These are phyloP conservation scores for Amblyopsis rosae DNA, from an alignment of 2,113 vertebrate genomes.

Conservation along the genomic window DNA sequence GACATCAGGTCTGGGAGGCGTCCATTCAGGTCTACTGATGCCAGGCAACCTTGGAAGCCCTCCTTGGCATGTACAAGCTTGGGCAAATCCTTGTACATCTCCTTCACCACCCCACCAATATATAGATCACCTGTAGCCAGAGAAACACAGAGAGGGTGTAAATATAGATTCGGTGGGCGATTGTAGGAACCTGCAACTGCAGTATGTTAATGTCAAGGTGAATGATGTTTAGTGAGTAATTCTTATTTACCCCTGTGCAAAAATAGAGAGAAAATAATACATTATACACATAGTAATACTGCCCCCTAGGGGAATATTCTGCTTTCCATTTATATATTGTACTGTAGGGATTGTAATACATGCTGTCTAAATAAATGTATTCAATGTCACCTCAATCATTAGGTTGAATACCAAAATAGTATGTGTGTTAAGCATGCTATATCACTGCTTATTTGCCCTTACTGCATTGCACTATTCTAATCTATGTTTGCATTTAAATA, in stretches of 20 bases:
- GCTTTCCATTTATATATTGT: neutral
- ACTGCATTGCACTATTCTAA: too few species aligned
- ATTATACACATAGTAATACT: conserved; percentile 42
- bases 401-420: neutral
- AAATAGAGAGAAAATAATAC: neutral
- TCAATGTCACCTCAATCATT: neutral
- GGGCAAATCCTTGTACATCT: conserved; percentile 91
- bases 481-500: too few species aligned
- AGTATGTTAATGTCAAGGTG: too few species aligned
- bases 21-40: conserved; percentile 93
- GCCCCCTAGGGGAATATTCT: conserved; percentile 60
- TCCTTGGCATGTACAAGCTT: conserved; percentile 96
- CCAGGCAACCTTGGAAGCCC: conserved; percentile 95
- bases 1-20: conserved; percentile 93
- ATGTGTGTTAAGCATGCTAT: too few species aligned
- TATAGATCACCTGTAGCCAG: conserved; percentile 85
- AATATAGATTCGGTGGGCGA: too few species aligned
- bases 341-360: too few species aligned
- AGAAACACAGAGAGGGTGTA: conserved; percentile 16
- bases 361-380: too few species aligned
- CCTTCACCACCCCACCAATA: conserved; percentile 92
- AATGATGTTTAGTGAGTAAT: neutral
- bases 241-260: neutral
- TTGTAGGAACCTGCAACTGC: too few species aligned
- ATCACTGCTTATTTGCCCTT: too few species aligned